Evolutionary conservation across 1,140 invertebrate genomes (phyloP), one percentile per base, ranked within the genome.

Genomic region (Drosophila guanche): DNA sequence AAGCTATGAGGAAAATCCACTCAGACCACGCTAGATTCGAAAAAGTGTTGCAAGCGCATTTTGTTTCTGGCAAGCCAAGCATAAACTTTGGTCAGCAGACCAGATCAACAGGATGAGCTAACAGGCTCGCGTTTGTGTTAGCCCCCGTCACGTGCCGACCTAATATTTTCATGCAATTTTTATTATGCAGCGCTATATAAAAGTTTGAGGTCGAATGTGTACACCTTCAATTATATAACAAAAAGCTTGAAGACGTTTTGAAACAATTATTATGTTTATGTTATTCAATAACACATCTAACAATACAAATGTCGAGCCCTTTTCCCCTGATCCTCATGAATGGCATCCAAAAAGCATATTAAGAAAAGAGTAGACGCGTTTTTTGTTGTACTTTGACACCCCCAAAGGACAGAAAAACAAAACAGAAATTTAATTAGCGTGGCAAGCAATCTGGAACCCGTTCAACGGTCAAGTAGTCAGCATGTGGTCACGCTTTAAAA

Each of bases 401-500:
- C 55, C 45, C 58, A 43, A 60, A 33, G 43, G 20, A 40, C 41
- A 50, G 22, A 42, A 67, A 16, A 48, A 33, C 42, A 55, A 37
- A 4, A 29, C 54, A 43, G 33, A 52, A 46, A 33, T 62, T 77
- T 56, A 68, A 68, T 77, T 77, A 65, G 47, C 59, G 53, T 58
- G 20, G 6, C 40, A 48, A 29, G 12, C 43, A 46, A 46, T 22
- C 63, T 47, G 22, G 56, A 79, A 68, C 74, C 52, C 43, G 80
- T 76, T 85, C 51, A 20, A 3, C 16, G 16, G 45, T 46, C 61
- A 37, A 33, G 62, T 22, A 29, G 16, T 50, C 65, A 45, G 54
- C 53, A 76, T 88, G 83, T 78, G 74, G 70, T 86, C 83, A 86
- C 83, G 83, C 78, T 86, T 86, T 79, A 88, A 83, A 86, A 88